Conservation (phyloP, 2,797 vertebrate species). For the Menidia menidia region DNA sequence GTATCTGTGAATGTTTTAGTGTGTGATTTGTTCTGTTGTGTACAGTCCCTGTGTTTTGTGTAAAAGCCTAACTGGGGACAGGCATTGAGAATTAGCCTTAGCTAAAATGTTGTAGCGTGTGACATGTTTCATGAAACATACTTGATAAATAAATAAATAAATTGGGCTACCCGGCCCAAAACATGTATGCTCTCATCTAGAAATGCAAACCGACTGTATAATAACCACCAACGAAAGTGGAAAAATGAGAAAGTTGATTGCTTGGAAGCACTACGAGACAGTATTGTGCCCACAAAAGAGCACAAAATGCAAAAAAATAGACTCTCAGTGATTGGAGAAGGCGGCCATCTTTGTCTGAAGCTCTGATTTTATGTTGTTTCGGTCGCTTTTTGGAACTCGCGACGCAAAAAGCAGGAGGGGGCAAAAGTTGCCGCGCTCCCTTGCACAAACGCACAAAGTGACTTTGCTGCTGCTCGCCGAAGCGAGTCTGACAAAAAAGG, state of each 20-base stretch:
- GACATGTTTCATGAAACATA: too few relatives aligned
- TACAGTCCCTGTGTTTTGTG: too few relatives aligned
- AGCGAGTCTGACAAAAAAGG: constrained; percentile 64
- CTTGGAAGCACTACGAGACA: background rate
- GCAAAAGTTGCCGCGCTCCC: constrained; percentile 58
- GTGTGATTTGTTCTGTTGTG: too few relatives aligned
- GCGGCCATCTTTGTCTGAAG: constrained; percentile 3
- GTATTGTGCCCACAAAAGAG: constrained; percentile 20
- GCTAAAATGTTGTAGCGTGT: too few relatives aligned
- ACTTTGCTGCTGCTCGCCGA: constrained; percentile 64
- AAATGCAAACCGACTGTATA: background rate
- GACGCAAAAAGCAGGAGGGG: background rate
- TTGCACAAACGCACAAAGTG: constrained; percentile 54
- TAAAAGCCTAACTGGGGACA: too few relatives aligned
- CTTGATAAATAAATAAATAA: too few relatives aligned
- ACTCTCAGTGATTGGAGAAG: constrained; percentile 21
- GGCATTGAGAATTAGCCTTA: too few relatives aligned
- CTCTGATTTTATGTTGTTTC: constrained; percentile 17
- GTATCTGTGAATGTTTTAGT: too few relatives aligned
- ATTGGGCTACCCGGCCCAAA: too few relatives aligned
- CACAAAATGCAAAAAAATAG: constrained; percentile 25
- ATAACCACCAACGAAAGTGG: constrained; percentile 19
- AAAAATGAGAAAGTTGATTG: background rate
- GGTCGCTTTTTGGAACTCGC: background rate
- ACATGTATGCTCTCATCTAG: too few relatives aligned